Evolutionary conservation across 2,113 vertebrate species (phyloP).

Genomic region (Pithys albifrons): DNA sequence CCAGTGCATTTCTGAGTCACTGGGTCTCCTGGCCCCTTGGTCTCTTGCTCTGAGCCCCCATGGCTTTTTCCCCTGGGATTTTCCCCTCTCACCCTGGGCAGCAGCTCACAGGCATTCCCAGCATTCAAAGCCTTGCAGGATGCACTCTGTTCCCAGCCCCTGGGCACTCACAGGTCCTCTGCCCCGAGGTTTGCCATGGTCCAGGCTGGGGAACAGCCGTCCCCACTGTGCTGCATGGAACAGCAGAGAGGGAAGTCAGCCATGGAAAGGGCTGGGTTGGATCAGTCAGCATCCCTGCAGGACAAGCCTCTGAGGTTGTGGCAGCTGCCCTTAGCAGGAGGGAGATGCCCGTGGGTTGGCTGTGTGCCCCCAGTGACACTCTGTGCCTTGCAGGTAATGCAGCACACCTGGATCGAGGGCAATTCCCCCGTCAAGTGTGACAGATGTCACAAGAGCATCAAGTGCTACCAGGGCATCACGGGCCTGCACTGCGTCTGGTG

Average conservation of each 20-base stretch:
- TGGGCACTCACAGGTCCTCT: rapidly evolving
- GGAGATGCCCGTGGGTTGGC: rapidly evolving
- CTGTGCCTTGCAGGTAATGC: constrained; percentile 81
- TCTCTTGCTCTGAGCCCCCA: neutral
- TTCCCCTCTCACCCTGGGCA: neutral
- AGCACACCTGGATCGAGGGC: constrained; percentile 95
- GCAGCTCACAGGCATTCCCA: neutral
- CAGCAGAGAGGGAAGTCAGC: neutral
- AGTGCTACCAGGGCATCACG: constrained; percentile 93
- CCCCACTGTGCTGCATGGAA: rapidly evolving
- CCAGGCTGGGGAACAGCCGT: neutral
- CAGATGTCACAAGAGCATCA: constrained; percentile 93
- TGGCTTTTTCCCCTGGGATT: neutral
- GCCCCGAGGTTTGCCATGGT: rapidly evolving
- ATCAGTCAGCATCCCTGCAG: neutral
- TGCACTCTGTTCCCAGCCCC: neutral
- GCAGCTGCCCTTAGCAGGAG: neutral
- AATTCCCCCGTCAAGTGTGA: constrained; percentile 92
- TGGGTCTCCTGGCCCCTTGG: neutral
- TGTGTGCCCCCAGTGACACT: rapidly evolving
- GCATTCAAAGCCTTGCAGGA: neutral
- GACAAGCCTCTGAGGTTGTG: neutral
- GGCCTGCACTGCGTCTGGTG: constrained; percentile 96
- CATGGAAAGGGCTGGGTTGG: neutral
- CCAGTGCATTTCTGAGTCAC: rapidly evolving